Percentiles rank a stretch among this genome's conserved stretches.
phyloP scores from a whole-genome alignment of 1,140 invertebrate genomes.

The Drosophila funebris region DNA sequence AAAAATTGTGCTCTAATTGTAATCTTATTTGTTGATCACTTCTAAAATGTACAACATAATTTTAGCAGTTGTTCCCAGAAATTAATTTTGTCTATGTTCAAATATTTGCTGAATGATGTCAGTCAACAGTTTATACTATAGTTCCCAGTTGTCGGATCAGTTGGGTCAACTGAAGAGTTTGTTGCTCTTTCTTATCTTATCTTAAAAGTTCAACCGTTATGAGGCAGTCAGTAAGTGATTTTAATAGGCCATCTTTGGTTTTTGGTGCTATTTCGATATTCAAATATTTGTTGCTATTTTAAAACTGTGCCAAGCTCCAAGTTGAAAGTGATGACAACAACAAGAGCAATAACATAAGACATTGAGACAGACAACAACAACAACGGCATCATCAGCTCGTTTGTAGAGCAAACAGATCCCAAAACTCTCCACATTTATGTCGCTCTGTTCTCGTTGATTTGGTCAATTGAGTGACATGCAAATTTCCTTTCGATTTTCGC shows the following conservation, averaged over 20 bases:
- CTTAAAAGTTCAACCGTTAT: slow-evolving; percentile 41
- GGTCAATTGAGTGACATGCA: slow-evolving; percentile 73
- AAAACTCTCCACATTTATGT: slow-evolving; percentile 54
- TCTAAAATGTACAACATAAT: slow-evolving; percentile 69
- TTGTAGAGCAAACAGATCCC: slow-evolving; percentile 50
- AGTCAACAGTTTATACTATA: slow-evolving; percentile 22
- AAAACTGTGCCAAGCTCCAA: slow-evolving; percentile 32
- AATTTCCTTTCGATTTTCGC: slow-evolving; percentile 78
- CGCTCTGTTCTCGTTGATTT: slow-evolving; percentile 48
- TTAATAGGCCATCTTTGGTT: slow-evolving; percentile 45
- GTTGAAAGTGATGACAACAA: slow-evolving; percentile 50
- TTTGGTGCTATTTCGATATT: slow-evolving; percentile 69
- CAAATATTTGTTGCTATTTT: slow-evolving; percentile 66
- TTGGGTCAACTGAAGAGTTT: slow-evolving; percentile 47
- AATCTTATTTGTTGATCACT: slow-evolving; percentile 56
- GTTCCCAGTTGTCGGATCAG: slow-evolving; percentile 2
- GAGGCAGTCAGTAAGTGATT: slow-evolving; percentile 52
- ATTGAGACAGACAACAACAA: neutral
- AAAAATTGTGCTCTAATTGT: slow-evolving; percentile 64
- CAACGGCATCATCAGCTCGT: slow-evolving; percentile 29
- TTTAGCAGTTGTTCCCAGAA: slow-evolving; percentile 38
- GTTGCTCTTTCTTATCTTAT: slow-evolving; percentile 63
- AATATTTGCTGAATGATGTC: slow-evolving; percentile 29
- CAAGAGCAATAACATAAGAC: neutral
- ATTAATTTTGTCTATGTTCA: slow-evolving; percentile 30